phyloP scores from a whole-genome alignment of 2,113 vertebrate species.

The Phrynosoma platyrhinos region DNA sequence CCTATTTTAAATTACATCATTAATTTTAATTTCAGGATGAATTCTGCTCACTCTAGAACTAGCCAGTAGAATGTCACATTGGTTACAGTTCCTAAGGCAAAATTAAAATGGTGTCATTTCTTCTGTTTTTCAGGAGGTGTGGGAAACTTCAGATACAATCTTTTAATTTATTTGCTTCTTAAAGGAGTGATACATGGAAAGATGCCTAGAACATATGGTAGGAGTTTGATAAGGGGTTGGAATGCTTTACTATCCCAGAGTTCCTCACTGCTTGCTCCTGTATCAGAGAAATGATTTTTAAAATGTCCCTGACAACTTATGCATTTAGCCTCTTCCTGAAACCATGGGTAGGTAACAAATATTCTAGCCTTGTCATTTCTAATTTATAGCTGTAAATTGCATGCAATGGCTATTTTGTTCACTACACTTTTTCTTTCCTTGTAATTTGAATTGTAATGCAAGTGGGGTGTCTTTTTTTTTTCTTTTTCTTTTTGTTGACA shows the following conservation, averaged over 20 bases:
- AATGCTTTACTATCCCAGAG: not conserved
- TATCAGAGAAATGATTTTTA: not conserved
- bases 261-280: conserved; percentile 14
- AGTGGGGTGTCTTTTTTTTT: not conserved
- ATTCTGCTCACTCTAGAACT: not conserved
- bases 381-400: not conserved
- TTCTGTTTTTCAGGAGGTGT: not conserved
- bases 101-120: not conserved
- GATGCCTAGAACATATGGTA: not conserved
- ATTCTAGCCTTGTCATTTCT: not conserved
- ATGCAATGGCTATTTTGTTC: not conserved
- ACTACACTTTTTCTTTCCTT: not conserved
- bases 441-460: not conserved
- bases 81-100: conserved; percentile 7
- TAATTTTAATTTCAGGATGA: conserved; percentile 20
- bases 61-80: not conserved
- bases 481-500: not conserved
- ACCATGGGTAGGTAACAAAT: not conserved
- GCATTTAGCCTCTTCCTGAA: not conserved
- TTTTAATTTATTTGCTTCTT: not conserved
- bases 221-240: conserved; percentile 4
- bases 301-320: not conserved
- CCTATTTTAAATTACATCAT: conserved; percentile 17
- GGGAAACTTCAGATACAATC: not conserved
- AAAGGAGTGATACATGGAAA: not conserved